These are phyloP conservation scores for Tiaroga cobitis DNA, from an alignment of 2,797 vertebrate genomes.

Conservation along the genomic window DNA sequence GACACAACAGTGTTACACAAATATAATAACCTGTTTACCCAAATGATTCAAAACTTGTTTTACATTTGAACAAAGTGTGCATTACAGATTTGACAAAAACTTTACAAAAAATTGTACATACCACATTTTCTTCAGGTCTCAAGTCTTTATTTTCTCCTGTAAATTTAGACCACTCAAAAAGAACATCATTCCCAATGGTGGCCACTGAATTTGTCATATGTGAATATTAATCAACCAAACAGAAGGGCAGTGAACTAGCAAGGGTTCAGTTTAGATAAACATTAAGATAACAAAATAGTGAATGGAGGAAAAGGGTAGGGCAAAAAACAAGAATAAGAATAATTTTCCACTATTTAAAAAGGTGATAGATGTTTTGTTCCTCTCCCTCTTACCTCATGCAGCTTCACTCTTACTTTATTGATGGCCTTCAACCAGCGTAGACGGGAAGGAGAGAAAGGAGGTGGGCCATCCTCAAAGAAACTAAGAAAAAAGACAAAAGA, in stretches of 20 bases:
- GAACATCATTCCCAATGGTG: background rate
- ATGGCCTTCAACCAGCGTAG: slow-evolving; percentile 93
- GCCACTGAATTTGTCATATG: background rate
- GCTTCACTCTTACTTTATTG: slow-evolving; percentile 87
- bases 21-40: background rate
- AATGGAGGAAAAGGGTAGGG: background rate
- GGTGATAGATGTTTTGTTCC: background rate
- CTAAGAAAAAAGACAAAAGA: slow-evolving; percentile 61
- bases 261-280: background rate
- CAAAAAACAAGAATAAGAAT: background rate
- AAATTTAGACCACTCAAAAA: background rate
- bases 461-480: slow-evolving; percentile 75
- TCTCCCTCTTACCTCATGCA: slow-evolving; percentile 88
- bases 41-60: background rate
- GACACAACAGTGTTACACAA: slow-evolving; percentile 34
- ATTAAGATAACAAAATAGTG: background rate
- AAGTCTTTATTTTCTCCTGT: background rate
- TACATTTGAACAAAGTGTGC: background rate
- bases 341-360: background rate
- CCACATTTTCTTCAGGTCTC: no score
- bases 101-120: background rate
- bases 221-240: slow-evolving; percentile 58
- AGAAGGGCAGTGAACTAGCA: background rate
- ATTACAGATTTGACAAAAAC: no score
- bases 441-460: slow-evolving; percentile 84